Evolutionary conservation across 2,888 invertebrate species (phyloP), one percentile per base, ranked within the genome.

Genomic region (Leptinotarsa peninsularis): DNA sequence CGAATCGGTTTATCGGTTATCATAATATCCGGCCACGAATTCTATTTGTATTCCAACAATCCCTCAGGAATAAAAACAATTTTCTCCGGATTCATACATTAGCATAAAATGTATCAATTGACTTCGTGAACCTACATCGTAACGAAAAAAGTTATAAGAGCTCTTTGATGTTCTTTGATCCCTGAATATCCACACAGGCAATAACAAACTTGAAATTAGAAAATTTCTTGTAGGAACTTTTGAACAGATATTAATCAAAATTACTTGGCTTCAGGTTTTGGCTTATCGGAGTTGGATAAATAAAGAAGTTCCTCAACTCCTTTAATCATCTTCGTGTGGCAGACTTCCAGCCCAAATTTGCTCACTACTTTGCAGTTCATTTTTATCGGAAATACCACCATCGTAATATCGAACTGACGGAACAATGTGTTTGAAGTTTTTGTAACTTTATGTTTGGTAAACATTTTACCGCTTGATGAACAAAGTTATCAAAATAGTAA

Each of bases 221-320:
- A 81, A 43, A 79, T 78, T 79, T 77, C 72, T 67, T 73, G 70
- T 50, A 72, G 74, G 73, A 77, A 79, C 76, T 79, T 80, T 76
- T 70, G 72, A 77, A 75, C 75, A 70, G 78, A 78, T 79, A 79
- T 81, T 81, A 81, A 78, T 79, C 79, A 70, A 77, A 79, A 79
- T 75, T 71, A 68, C 49, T 63, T 68, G 23, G 67, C 10, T 27
- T 72, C 66, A 73, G 66, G 67, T 77, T 50, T 50, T 49, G 49
- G 70, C 60, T 77, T 79, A 72, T 74, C 70, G 72, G 66, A 67
- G 66, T 49, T 66, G 63, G 63, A 63, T 63, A 63, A 63, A 63
- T 73, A 66, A 49, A 58, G 49, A 68, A 74, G 63, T 63, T 63
- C 10, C n/a, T 23, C 15, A 63, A 72, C 69, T 74, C 58, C 67